A percentile compares a stretch with the other conserved stretches of the same genome.
Evolutionary conservation across 2,888 invertebrate genomes (phyloP).

Genomic region (Parochlus steinenii): DNA sequence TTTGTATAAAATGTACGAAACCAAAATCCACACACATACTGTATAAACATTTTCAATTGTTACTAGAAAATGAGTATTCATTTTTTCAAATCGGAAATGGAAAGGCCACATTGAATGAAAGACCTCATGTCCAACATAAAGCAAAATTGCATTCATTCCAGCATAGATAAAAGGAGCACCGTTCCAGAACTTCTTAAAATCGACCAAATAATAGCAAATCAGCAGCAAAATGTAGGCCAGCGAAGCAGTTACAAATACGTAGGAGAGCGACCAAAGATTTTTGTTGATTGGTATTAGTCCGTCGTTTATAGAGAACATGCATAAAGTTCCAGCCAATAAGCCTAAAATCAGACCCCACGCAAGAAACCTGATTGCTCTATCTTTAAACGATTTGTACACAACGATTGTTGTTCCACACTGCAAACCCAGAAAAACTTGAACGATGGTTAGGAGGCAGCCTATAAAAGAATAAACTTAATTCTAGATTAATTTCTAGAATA

Average conservation of each 20-base stretch:
- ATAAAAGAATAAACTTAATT: conserved; percentile 1
- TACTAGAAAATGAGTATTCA: conserved; percentile 55
- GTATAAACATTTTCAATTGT: conserved; percentile 68
- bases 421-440: conserved; percentile 65
- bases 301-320: conserved; percentile 54
- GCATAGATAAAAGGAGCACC: conserved; percentile 82
- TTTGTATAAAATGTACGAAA: conserved; percentile 59
- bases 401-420: conserved; percentile 64
- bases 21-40: conserved; percentile 63
- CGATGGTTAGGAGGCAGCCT: conserved; percentile 59
- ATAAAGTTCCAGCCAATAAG: conserved; percentile 49
- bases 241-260: conserved; percentile 64
- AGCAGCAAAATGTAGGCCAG: conserved; percentile 59
- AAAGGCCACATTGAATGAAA: conserved; percentile 65
- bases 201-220: conserved; percentile 60
- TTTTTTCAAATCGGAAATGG: conserved; percentile 51
- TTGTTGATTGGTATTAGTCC: conserved; percentile 83
- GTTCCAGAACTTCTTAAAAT: conserved; percentile 54
- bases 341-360: conserved; percentile 53
- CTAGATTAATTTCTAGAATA: background rate
- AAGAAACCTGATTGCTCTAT: conserved; percentile 58
- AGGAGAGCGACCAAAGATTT: conserved; percentile 80
- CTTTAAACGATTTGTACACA: conserved; percentile 35
- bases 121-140: conserved; percentile 74
- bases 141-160: conserved; percentile 80